Percentiles rank a stretch among this genome's conserved stretches.
Evolutionary conservation across 2,113 vertebrate species (phyloP).

Genomic region (Sinocyclocheilus maitianheensis): DNA sequence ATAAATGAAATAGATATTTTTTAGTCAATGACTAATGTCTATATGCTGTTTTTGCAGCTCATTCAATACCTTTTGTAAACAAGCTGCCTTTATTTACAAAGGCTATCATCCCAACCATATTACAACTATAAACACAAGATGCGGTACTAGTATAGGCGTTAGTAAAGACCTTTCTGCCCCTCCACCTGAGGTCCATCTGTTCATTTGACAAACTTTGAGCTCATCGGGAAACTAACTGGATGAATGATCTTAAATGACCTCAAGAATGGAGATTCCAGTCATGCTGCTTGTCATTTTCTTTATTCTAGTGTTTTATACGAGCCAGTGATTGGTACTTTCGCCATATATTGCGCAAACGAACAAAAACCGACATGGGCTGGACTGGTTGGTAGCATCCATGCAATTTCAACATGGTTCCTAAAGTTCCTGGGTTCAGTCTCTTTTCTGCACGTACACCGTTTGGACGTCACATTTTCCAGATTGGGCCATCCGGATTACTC

Average conservation of each 20-base stretch:
- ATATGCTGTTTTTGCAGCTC: slow-evolving; percentile 96
- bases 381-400: slow-evolving; percentile 1
- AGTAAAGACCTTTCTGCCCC: not conserved
- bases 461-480: slow-evolving; percentile 31
- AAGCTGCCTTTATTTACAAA: slow-evolving; percentile 96
- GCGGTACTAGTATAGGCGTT: slow-evolving; percentile 65
- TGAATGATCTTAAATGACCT: slow-evolving; percentile 12
- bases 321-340: slow-evolving; percentile 24
- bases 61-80: slow-evolving; percentile 88
- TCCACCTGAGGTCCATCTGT: slow-evolving; percentile 20
- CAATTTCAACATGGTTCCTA: not conserved
- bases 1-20: slow-evolving; percentile 88
- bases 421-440: not conserved
- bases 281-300: slow-evolving; percentile 8
- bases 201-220: slow-evolving; percentile 11
- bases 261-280: slow-evolving; percentile 11
- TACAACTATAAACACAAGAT: slow-evolving; percentile 61
- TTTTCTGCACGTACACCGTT: not conserved
- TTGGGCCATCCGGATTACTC: not conserved
- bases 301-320: slow-evolving; percentile 23
- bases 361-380: not conserved
- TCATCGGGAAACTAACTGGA: slow-evolving; percentile 8
- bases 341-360: not conserved
- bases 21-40: slow-evolving; percentile 99
- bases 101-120: slow-evolving; percentile 74